Evolutionary conservation across 2,797 vertebrate genomes (phyloP), one percentile per base, ranked within the genome.

Genomic region (Brachyalestes nurse): DNA sequence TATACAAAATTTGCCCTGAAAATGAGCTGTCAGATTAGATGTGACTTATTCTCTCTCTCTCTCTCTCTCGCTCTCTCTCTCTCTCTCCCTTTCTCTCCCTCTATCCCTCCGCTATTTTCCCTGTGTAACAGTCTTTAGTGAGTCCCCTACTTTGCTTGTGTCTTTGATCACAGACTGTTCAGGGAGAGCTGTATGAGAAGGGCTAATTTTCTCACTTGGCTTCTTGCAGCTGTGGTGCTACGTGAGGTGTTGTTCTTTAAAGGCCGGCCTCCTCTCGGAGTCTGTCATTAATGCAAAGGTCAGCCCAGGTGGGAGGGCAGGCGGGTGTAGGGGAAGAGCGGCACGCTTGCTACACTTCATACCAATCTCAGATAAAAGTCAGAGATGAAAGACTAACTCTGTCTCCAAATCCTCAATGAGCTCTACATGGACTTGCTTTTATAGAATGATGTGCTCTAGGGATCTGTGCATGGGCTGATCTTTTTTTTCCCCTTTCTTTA

Each of bases 221-320:
- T 12, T 83, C 84, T 34, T 86, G 77, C 83, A 72, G 75, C 72
- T 74, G 40, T 79, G 85, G 82, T 34, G 25, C 74, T 72, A 64
- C 81, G 71, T 81, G 81, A 90, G 87, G 86, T 87, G 84, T 83
- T 84, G 66, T 85, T 87, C 82, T 90, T 75, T 79, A 83, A 90
- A 90, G 53, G 21, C 77, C 75, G 81, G 49, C 76, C 83, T 80
- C 83, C 62, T 84, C 85, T 86, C 89, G 87, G 90, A 87, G 85
- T 87, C 88, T 90, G 81, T 90, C 91, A 92, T 94, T 93, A 93
- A 91, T 91, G 89, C 89, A 91, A 93, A 93, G 92, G 91, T 93
- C 91, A 92, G 81, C 82, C 82, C 86, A 80, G 85, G 86, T 88
- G 88, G 87, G 87, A 81, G 86, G 87, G 88, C 81, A 83, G 89